A percentile compares a stretch with the other conserved stretches of the same genome.
Conservation (phyloP, 1,140 invertebrate species). For the Drosophila aff. region DNA sequence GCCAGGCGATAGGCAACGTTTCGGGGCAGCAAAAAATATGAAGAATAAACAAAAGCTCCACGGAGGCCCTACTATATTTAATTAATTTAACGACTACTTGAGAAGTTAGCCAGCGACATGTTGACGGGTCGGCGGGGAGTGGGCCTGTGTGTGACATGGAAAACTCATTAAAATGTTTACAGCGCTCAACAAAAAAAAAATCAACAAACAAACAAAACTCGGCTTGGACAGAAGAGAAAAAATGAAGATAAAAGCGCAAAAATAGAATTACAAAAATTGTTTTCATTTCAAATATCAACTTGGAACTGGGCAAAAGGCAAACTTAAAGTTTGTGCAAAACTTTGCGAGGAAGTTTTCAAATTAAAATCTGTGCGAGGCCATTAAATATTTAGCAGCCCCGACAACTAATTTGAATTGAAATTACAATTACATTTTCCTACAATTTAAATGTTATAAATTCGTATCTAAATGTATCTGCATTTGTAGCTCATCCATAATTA, state of each 20-base stretch:
- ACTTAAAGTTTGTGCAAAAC: conserved; percentile 43
- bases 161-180: conserved; percentile 85
- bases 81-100: conserved; percentile 85
- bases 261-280: conserved; percentile 63
- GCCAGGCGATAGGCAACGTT: conserved; percentile 55
- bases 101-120: conserved; percentile 76
- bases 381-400: conserved; percentile 63
- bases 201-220: conserved; percentile 71
- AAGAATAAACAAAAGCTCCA: conserved; percentile 61
- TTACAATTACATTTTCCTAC: conserved; percentile 46
- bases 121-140: conserved; percentile 33
- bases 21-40: conserved; percentile 2
- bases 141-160: conserved; percentile 70
- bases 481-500: conserved; percentile 63
- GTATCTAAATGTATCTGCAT: conserved; percentile 23
- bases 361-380: conserved; percentile 56
- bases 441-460: conserved; percentile 43
- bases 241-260: conserved; percentile 5
- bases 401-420: conserved; percentile 70
- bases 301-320: conserved; percentile 31
- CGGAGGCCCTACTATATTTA: conserved; percentile 70
- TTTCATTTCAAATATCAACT: conserved; percentile 72
- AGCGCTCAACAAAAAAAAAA: conserved; percentile 74
- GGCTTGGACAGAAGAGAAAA: conserved; percentile 33
- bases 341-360: conserved; percentile 59